A percentile compares a stretch with the other conserved stretches of the same genome.
Evolutionary conservation across 2,888 invertebrate species (phyloP).

Genomic region (Crematogaster levior): DNA sequence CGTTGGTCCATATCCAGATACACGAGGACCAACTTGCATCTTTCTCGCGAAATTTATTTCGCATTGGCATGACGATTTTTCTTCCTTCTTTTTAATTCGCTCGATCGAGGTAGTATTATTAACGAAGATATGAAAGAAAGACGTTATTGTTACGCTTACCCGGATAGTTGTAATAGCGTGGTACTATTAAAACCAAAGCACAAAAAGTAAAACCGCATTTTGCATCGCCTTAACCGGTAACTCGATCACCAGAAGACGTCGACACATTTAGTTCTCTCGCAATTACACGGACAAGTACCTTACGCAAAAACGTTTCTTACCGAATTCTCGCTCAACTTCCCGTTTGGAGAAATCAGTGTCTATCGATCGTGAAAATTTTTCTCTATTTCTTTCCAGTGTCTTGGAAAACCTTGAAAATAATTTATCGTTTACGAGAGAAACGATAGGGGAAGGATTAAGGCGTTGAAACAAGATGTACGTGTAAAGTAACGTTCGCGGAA

Average conservation of each 20-base stretch:
- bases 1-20: constrained; percentile 33
- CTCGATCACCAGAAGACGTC: constrained; percentile 77
- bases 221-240: constrained; percentile 82
- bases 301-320: constrained; percentile 34
- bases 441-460: not conserved
- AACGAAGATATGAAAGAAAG: constrained; percentile 9
- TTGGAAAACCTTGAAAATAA: constrained; percentile 24
- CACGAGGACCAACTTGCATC: constrained; percentile 8
- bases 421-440: not conserved
- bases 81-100: not conserved
- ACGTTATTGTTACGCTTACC: constrained; percentile 27
- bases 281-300: constrained; percentile 30
- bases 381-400: not conserved
- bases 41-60: constrained; percentile 26
- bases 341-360: constrained; percentile 8
- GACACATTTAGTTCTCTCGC: constrained; percentile 48
- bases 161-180: constrained; percentile 19
- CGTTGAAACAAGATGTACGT: not conserved
- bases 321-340: constrained; percentile 17
- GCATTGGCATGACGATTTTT: not conserved
- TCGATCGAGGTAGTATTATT: not conserved
- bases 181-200: constrained; percentile 14
- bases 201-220: constrained; percentile 65
- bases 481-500: constrained; percentile 18
- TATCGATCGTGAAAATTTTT: not conserved